phyloP scores from a whole-genome alignment of 2,888 invertebrate species.

The Tuta absoluta region DNA sequence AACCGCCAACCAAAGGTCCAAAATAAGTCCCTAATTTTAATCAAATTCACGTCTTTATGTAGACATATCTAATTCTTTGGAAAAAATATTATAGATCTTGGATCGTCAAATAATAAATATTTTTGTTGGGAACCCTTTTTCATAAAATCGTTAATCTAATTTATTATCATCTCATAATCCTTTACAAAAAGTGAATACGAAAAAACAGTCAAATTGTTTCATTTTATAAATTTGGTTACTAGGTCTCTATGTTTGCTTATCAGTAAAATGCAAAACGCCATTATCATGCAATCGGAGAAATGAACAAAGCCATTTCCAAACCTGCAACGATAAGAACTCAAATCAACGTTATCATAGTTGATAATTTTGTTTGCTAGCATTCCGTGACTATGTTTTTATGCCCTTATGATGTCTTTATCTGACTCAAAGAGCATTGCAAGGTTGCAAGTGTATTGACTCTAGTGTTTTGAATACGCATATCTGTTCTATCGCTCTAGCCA shows the following conservation, averaged over 20 bases:
- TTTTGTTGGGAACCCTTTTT: too few species aligned
- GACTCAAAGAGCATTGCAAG: constrained; percentile 77
- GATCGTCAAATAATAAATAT: too few species aligned
- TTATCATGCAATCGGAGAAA: constrained; percentile 7
- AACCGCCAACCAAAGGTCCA: too few species aligned
- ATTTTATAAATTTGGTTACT: not conserved
- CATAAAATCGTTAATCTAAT: too few species aligned
- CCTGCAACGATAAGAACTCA: constrained; percentile 27
- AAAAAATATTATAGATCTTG: too few species aligned
- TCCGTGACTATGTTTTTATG: constrained; percentile 70
- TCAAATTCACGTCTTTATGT: too few species aligned
- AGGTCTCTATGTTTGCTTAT: constrained; percentile 2
- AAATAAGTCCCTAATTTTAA: too few species aligned
- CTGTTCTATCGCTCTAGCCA: constrained; percentile 68
- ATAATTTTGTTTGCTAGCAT: constrained; percentile 44
- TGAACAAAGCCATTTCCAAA: constrained; percentile 8
- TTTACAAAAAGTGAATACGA: not conserved
- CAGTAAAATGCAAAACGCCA: not conserved
- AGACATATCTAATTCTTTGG: too few species aligned
- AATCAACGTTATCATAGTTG: constrained; percentile 31
- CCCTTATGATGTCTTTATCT: constrained; percentile 75
- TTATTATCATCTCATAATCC: too few species aligned
- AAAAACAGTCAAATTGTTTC: not conserved
- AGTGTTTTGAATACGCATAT: constrained; percentile 74
- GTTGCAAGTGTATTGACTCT: constrained; percentile 79